phyloP scores from a whole-genome alignment of 2,888 invertebrate species.

The Noctua fimbriata region DNA sequence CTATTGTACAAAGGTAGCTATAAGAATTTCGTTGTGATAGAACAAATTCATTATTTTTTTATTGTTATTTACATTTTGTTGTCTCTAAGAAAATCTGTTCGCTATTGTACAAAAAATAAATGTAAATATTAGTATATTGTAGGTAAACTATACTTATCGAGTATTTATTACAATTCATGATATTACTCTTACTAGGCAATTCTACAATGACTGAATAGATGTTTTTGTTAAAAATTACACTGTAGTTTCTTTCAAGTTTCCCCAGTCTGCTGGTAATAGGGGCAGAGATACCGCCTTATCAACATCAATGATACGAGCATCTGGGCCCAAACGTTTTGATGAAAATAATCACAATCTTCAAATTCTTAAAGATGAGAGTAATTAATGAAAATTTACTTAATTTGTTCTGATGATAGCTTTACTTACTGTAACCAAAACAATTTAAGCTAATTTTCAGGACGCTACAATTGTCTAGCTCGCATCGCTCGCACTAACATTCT shows the following conservation, averaged over 20 bases:
- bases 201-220: not conserved
- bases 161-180: not conserved
- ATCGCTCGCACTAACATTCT: no score
- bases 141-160: not conserved
- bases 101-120: not conserved
- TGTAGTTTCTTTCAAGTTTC: not conserved
- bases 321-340: not conserved
- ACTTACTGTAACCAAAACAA: no score
- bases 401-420: no score
- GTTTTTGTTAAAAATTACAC: not conserved
- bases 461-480: no score
- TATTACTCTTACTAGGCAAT: not conserved
- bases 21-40: not conserved
- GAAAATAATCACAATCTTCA: not conserved
- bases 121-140: not conserved
- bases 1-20: not conserved
- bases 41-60: not conserved
- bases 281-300: not conserved
- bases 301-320: not conserved
- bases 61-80: slow-evolving; percentile 1
- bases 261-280: not conserved
- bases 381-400: no score
- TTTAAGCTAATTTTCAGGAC: no score
- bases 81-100: not conserved
- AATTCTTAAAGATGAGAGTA: no score